Evolutionary conservation across 1,140 invertebrate genomes (phyloP).

Genomic region (Pentalonia nigronervosa): DNA sequence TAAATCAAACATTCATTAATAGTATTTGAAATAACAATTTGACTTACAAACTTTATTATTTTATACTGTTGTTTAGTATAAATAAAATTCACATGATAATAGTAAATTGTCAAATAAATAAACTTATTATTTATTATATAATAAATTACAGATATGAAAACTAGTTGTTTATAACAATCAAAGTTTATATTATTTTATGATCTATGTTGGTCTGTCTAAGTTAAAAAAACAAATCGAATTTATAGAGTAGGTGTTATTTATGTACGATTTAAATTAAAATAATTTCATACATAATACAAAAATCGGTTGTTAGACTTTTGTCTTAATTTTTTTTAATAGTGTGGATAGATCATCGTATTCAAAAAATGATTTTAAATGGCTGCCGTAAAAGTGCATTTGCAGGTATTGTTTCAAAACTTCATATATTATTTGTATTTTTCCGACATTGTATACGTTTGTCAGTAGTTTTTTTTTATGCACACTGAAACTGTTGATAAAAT

Average conservation of each 20-base stretch:
- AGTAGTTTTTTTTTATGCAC: not conserved
- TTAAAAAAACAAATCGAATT: not conserved
- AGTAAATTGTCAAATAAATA: not conserved
- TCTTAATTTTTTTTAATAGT: not conserved
- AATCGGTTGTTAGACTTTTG: not conserved
- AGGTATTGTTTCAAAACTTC: not conserved
- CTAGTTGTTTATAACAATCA: not conserved
- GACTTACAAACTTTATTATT: not conserved
- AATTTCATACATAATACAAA: not conserved
- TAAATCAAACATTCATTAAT: not conserved
- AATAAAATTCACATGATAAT: not conserved
- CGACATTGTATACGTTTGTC: not conserved
- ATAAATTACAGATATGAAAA: not conserved
- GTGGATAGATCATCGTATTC: not conserved
- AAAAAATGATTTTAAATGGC: not conserved
- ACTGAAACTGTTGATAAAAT: not conserved
- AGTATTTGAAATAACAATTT: not conserved
- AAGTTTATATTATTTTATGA: not conserved
- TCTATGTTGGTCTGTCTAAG: not conserved
- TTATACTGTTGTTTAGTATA: not conserved
- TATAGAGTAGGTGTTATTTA: not conserved
- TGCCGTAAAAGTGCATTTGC: not conserved
- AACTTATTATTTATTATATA: not conserved
- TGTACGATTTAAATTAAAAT: not conserved
- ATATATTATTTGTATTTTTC: not conserved